These are phyloP conservation scores for Grammomys surdaster DNA, from an alignment of 2,113 vertebrate genomes.

Conservation along the genomic window DNA sequence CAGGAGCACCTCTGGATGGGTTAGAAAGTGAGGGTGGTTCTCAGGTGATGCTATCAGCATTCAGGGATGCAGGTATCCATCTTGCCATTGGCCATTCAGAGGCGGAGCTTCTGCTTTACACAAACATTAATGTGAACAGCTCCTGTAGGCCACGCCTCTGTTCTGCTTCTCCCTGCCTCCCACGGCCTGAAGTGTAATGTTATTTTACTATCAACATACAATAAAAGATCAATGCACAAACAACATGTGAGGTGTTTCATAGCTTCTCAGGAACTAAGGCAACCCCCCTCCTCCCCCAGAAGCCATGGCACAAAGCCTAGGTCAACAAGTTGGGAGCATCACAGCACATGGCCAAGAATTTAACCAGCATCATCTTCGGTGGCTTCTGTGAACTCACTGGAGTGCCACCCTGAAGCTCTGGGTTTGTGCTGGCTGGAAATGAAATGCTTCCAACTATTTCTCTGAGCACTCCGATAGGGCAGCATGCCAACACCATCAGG, in stretches of 20 bases:
- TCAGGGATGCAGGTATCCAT: background rate
- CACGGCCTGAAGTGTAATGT: background rate
- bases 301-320: background rate
- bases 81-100: background rate
- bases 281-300: fast-evolving
- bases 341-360: background rate
- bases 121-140: background rate
- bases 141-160: background rate
- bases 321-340: no score
- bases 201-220: conserved; percentile 22
- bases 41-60: background rate
- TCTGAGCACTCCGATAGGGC: background rate
- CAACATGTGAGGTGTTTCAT: background rate
- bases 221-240: background rate
- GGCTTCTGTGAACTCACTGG: background rate
- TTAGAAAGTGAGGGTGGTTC: background rate
- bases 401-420: background rate
- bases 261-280: background rate
- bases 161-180: background rate
- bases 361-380: background rate
- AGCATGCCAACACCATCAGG: background rate
- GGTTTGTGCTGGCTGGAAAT: background rate
- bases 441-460: background rate
- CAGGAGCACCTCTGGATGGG: background rate
- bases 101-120: conserved; percentile 34